These are phyloP conservation scores for Zophobas atratus DNA, from an alignment of 1,140 invertebrate species.

Conservation along the genomic window DNA sequence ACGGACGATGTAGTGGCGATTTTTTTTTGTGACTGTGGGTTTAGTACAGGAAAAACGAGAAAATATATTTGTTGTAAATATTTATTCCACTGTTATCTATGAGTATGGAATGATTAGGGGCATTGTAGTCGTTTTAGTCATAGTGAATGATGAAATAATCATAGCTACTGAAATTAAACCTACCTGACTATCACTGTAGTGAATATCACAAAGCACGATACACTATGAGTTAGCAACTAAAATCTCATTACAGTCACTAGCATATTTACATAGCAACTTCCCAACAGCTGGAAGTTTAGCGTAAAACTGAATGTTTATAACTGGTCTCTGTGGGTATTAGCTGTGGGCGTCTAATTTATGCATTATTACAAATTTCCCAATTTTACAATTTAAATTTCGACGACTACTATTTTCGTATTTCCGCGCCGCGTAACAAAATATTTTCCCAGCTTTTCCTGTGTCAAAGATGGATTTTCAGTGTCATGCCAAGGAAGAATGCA, in stretches of 20 bases:
- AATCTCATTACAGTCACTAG: background rate
- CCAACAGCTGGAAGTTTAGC: background rate
- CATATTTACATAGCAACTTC: slow-evolving; percentile 12
- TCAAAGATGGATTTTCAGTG: background rate
- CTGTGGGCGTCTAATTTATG: slow-evolving; percentile 17
- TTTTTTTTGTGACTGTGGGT: background rate
- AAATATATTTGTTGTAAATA: slow-evolving; percentile 13
- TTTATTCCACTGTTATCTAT: slow-evolving; percentile 5
- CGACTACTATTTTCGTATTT: no score
- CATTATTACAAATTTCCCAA: slow-evolving; percentile 4
- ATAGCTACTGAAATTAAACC: slow-evolving; percentile 15
- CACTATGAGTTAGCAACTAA: slow-evolving; percentile 5
- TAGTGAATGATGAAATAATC: slow-evolving; percentile 9
- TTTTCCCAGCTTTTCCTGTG: slow-evolving; percentile 28
- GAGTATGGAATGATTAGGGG: slow-evolving; percentile 9
- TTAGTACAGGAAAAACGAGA: slow-evolving; percentile 39
- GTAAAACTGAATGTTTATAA: slow-evolving; percentile 31
- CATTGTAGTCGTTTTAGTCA: background rate
- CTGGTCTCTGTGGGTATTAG: slow-evolving; percentile 20
- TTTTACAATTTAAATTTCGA: slow-evolving; percentile 12
- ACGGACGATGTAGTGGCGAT: background rate
- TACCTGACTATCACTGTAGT: slow-evolving; percentile 19
- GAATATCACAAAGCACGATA: slow-evolving; percentile 3
- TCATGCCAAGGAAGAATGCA: slow-evolving; percentile 6
- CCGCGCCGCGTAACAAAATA: background rate